Base-by-base conservation (phyloP, 1,140 invertebrate species). In the Pomacea maculata region DNA sequence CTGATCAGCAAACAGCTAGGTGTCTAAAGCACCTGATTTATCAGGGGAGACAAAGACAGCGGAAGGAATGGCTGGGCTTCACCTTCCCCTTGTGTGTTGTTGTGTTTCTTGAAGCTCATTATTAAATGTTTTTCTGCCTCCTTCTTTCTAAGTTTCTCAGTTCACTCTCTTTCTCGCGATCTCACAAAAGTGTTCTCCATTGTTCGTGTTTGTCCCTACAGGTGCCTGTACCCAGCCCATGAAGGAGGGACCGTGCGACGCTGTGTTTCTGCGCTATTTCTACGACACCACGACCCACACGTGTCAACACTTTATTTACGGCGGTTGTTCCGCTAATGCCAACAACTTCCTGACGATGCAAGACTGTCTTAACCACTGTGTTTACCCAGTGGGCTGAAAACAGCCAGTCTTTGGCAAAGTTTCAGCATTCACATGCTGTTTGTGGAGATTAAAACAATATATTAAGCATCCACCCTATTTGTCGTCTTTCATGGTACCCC, bases 301-400 rank as follows among this genome's bases (percentile, higher is more conserved):
- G 89, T 98, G 97, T 89, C 91, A 95, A 25, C 94, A 94, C 52
- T 98, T 98, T 89, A 92, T 91, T n/a, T 98, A 97, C 91, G 95
- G 96, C 29, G 97, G 97, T 67, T 98, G 97, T 87, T 94, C 95
- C 65, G 94, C 95, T 68, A 97, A 96, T 86, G 94, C 96, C 86
- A 98, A 98, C 91, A 95, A 96, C 85, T 98, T 98, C 93, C 94
- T 95, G 57, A 95, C 94, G 65, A 94, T 95, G 83, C 92, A 94
- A n/a, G 95, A 96, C 82, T 98, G 97, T 89, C 94, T 95, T 84
- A 92, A 93, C 7, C 57, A 61, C 57, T 61, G 57, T 61, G 94
- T 96, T 11, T 97, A 96, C 89, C 95, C 61, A 21, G 25, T 34
- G 14, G 54, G n/a, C 9, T 70, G 21, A 70, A 12, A n/a, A 70